A percentile compares a stretch with the other conserved stretches of the same genome.
These are phyloP conservation scores for Miichthys miiuy DNA, from an alignment of 2,797 vertebrate genomes.

Conservation along the genomic window DNA sequence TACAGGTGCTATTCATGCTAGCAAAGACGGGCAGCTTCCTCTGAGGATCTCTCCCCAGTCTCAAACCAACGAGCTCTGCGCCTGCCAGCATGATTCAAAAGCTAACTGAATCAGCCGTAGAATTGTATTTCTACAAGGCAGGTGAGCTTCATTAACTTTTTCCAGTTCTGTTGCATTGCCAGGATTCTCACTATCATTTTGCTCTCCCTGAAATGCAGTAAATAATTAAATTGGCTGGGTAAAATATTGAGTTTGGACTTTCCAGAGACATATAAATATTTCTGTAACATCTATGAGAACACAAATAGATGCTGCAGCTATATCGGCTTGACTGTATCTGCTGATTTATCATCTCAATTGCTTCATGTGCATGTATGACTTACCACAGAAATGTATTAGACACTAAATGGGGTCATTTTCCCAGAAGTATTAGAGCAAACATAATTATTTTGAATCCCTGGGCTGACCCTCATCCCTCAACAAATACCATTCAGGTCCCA, in stretches of 20 bases:
- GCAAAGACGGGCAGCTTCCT: slow-evolving; percentile 40
- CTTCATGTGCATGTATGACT: slow-evolving; percentile 26
- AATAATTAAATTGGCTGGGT: slow-evolving; percentile 71
- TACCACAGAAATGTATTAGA: slow-evolving; percentile 15
- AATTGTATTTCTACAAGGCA: slow-evolving; percentile 55
- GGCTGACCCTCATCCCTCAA: slow-evolving; percentile 31
- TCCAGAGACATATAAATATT: slow-evolving; percentile 67
- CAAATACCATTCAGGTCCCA: slow-evolving; percentile 18
- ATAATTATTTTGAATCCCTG: slow-evolving; percentile 37
- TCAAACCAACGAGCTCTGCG: slow-evolving; percentile 31
- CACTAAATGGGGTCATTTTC: slow-evolving; percentile 8
- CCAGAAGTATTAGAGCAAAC: not conserved
- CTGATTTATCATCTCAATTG: slow-evolving; percentile 31
- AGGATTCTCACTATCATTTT: slow-evolving; percentile 57
- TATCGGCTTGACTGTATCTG: slow-evolving; percentile 37
- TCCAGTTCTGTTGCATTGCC: slow-evolving; percentile 46
- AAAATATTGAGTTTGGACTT: slow-evolving; percentile 68
- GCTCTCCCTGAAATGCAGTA: slow-evolving; percentile 48
- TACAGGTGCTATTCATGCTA: slow-evolving; percentile 60
- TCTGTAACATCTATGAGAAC: slow-evolving; percentile 60
- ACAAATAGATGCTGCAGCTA: slow-evolving; percentile 54
- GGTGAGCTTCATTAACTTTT: slow-evolving; percentile 69
- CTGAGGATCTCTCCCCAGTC: slow-evolving; percentile 40
- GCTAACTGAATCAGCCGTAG: slow-evolving; percentile 54
- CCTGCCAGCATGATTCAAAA: slow-evolving; percentile 66